Evolutionary conservation across 64 coral and sea anemone genomes (phyloP).

Genomic region (Stichodactyla helianthus): DNA sequence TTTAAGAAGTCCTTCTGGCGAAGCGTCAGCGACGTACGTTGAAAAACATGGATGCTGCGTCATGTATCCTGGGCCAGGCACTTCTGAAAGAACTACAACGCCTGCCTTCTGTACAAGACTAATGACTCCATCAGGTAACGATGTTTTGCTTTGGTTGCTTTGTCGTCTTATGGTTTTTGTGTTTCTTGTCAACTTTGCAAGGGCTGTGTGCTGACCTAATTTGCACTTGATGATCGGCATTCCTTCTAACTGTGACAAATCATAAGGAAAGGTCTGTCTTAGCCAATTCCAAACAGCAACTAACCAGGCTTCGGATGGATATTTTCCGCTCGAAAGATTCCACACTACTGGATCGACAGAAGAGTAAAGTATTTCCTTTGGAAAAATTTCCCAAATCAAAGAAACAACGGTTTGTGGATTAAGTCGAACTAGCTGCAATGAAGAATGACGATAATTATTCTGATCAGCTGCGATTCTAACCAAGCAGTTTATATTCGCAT

Average conservation of each 20-base stretch:
- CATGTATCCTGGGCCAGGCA: constrained; percentile 54
- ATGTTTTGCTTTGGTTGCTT: neutral
- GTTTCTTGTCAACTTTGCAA: constrained; percentile 52
- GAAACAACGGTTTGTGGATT: constrained; percentile 19
- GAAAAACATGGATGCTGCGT: constrained; percentile 29
- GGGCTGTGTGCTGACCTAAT: neutral
- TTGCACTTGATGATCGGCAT: constrained; percentile 52
- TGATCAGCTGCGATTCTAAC: constrained; percentile 3
- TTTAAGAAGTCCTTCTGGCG: constrained; percentile 51
- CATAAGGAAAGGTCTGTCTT: constrained; percentile 24
- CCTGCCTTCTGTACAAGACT: constrained; percentile 50
- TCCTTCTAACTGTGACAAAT: constrained; percentile 46
- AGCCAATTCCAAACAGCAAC: constrained; percentile 40
- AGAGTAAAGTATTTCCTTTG: constrained; percentile 23
- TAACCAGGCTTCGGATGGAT: constrained; percentile 55
- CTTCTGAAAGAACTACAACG: constrained; percentile 22
- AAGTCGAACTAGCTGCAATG: constrained; percentile 4
- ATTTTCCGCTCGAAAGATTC: constrained; percentile 34
- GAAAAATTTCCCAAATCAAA: constrained; percentile 33
- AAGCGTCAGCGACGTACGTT: constrained; percentile 50
- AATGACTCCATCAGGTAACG: constrained; percentile 4
- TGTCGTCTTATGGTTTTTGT: constrained; percentile 38
- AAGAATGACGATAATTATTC: neutral
- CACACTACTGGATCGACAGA: constrained; percentile 49
- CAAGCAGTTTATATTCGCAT: constrained; percentile 24